Percentiles rank a stretch among this genome's conserved stretches.
These are phyloP conservation scores for Cairina moschata DNA, from an alignment of 2,113 vertebrate genomes.

Conservation along the genomic window DNA sequence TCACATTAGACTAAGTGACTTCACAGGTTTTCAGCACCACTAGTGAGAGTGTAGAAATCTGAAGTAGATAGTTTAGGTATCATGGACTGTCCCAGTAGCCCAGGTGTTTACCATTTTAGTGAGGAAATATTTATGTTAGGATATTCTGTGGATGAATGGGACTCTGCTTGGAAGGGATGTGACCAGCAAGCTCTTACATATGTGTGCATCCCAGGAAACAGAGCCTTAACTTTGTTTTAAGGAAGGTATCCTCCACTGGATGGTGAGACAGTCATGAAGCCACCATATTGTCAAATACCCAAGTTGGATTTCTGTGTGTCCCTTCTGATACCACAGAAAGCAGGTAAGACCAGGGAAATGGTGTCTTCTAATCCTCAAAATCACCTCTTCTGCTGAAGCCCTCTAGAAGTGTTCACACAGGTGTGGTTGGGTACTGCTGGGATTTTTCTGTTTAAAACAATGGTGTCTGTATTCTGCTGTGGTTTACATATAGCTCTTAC, in stretches of 20 bases:
- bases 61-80: neutral
- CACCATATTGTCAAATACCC: neutral
- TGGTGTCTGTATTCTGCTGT: neutral
- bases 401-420: neutral
- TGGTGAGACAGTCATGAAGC: neutral
- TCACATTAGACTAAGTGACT: neutral
- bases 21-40: neutral
- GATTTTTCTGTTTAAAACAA: neutral
- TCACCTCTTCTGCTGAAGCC: neutral
- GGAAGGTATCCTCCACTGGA: neutral
- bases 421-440: neutral
- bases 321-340: neutral
- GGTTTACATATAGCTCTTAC: neutral
- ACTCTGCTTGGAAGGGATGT: neutral
- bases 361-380: neutral
- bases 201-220: neutral
- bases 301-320: neutral
- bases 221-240: neutral
- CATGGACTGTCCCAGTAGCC: neutral
- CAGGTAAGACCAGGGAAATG: rapidly evolving
- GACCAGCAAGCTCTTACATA: neutral
- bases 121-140: neutral
- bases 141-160: rapidly evolving
- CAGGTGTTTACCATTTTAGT: neutral
- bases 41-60: neutral